Conservation (phyloP, 2,888 invertebrate genomes). For the Caenorhabditis sinica region DNA sequence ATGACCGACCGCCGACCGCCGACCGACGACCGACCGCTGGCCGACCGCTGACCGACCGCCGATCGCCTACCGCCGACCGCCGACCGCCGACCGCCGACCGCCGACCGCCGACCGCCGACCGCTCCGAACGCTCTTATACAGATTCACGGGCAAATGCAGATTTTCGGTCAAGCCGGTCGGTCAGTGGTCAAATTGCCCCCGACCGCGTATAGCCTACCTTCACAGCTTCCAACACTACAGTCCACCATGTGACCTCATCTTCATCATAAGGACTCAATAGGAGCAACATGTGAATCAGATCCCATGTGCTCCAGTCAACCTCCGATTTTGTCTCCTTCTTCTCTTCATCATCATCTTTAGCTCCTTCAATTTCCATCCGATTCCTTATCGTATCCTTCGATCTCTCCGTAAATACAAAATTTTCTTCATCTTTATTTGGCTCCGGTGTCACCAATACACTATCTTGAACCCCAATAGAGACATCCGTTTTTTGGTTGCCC, state of each 20-base stretch:
- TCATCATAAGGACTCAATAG: slow-evolving; percentile 44
- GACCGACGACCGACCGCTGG: too few species aligned
- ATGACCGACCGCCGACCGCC: too few species aligned
- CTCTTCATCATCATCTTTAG: neutral
- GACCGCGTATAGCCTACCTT: slow-evolving; percentile 2
- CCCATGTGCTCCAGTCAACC: slow-evolving; percentile 28
- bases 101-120: too few species aligned
- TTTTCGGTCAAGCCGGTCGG: too few species aligned
- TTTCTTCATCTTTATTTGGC: neutral
- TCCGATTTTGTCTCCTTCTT: slow-evolving; percentile 15
- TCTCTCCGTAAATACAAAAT: neutral
- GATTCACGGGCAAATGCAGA: too few species aligned
- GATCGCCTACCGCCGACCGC: too few species aligned
- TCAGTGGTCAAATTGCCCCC: too few species aligned
- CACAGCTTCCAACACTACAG: slow-evolving; percentile 50
- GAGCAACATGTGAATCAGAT: slow-evolving; percentile 39
- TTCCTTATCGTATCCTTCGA: neutral
- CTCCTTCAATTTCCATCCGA: neutral
- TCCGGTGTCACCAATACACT: neutral
- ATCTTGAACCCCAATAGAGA: neutral
- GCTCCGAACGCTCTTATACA: too few species aligned
- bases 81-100: too few species aligned
- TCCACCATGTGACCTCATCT: slow-evolving; percentile 53
- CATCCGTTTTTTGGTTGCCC: neutral
- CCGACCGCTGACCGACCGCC: too few species aligned